Percentiles rank a stretch among this genome's conserved stretches.
Evolutionary conservation across 1,140 invertebrate genomes (phyloP).

Genomic region (Aphelenchoides besseyi): DNA sequence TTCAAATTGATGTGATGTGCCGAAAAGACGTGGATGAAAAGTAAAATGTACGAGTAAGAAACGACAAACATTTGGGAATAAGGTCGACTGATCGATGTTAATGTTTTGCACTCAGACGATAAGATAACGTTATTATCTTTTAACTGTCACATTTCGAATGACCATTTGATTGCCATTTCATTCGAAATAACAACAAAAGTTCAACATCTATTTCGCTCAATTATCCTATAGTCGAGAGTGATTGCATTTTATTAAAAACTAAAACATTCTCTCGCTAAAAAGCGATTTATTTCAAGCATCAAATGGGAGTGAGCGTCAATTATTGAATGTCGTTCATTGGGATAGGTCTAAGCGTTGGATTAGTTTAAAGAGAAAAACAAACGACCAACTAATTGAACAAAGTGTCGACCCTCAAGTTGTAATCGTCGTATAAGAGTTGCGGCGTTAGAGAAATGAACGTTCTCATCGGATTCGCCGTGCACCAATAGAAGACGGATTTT

Average conservation of each 20-base stretch:
- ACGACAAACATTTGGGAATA: neutral
- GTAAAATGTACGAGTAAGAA: neutral
- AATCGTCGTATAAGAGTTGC: slow-evolving; percentile 10
- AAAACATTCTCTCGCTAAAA: slow-evolving; percentile 13
- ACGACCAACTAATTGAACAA: slow-evolving; percentile 27
- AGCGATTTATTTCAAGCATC: slow-evolving; percentile 3
- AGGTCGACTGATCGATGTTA: neutral
- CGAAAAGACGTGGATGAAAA: neutral
- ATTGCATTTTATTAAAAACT: neutral
- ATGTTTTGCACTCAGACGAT: neutral
- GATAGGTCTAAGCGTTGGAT: slow-evolving; percentile 8
- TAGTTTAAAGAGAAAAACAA: neutral
- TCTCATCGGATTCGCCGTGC: slow-evolving; percentile 32
- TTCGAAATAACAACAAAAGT: neutral
- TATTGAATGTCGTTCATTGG: slow-evolving; percentile 12
- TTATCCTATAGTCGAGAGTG: no score
- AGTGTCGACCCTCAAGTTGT: slow-evolving; percentile 26
- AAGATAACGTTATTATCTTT: no score
- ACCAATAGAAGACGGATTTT: slow-evolving; percentile 27
- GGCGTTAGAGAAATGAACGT: slow-evolving; percentile 28
- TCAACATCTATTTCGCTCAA: neutral
- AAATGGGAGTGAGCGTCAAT: slow-evolving; percentile 8
- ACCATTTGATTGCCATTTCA: neutral
- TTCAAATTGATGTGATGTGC: neutral
- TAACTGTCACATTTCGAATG: no score